Conservation (phyloP, 2,797 vertebrate genomes). For the Pteropus rufus region DNA sequence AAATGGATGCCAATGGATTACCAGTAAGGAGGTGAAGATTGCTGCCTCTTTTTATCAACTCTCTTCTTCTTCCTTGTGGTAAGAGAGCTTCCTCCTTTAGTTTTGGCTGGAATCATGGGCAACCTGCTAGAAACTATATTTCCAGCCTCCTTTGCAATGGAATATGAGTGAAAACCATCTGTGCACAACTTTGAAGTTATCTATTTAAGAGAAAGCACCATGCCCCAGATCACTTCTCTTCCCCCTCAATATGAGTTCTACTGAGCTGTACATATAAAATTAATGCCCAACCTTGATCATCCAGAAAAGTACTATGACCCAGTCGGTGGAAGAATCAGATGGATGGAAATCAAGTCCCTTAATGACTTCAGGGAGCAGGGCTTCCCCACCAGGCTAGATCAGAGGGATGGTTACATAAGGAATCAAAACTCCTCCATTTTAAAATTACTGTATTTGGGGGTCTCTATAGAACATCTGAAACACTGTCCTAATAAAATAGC, state of each 20-base stretch:
- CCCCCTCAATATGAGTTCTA: background rate
- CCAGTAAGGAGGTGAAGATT: background rate
- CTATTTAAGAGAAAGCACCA: slow-evolving; percentile 9
- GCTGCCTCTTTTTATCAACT: background rate
- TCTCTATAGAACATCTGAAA: background rate
- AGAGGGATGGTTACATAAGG: background rate
- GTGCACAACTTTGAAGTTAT: background rate
- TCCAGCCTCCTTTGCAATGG: background rate
- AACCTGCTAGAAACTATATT: background rate
- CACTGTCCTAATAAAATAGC: background rate
- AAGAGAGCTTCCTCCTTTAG: background rate
- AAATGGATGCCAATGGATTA: background rate
- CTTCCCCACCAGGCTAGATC: background rate
- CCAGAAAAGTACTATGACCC: background rate
- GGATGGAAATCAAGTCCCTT: background rate
- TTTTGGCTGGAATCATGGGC: background rate
- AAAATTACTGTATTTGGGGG: background rate
- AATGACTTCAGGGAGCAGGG: background rate
- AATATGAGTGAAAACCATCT: background rate
- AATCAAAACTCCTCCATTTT: background rate
- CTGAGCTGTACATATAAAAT: background rate
- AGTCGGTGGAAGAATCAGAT: background rate
- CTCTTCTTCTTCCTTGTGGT: background rate
- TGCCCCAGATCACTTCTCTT: background rate
- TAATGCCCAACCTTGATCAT: background rate